Percentiles rank a stretch among this genome's conserved stretches.
These are phyloP conservation scores for Montipora capricornis DNA, from an alignment of 64 coral and sea anemone genomes.

Conservation along the genomic window DNA sequence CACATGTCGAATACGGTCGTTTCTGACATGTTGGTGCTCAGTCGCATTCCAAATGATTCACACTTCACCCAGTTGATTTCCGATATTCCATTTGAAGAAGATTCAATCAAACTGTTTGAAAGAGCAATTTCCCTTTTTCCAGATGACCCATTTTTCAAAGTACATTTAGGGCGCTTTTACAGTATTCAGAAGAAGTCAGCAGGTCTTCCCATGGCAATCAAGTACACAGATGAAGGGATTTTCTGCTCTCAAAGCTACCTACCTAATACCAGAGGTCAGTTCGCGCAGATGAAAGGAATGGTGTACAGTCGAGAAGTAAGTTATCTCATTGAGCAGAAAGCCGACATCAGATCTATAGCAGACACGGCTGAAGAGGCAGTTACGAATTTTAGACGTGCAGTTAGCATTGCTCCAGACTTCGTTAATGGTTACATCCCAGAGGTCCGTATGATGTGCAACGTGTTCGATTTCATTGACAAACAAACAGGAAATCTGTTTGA, in stretches of 20 bases:
- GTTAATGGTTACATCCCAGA: conserved; percentile 61
- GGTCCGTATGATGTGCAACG: conserved; percentile 67
- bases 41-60: conserved; percentile 40
- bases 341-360: background rate
- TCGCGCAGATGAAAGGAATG: conserved; percentile 80
- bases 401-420: conserved; percentile 53
- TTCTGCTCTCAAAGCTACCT: background rate
- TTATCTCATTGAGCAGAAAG: background rate
- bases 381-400: conserved; percentile 42
- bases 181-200: conserved; percentile 8
- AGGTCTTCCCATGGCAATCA: conserved; percentile 51
- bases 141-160: conserved; percentile 63
- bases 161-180: conserved; percentile 77
- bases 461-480: conserved; percentile 55
- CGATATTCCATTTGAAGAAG: conserved; percentile 57
- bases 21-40: conserved; percentile 30
- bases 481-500: conserved; percentile 9
- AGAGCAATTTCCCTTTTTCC: conserved; percentile 64
- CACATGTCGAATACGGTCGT: conserved; percentile 45
- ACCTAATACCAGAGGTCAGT: conserved; percentile 39
- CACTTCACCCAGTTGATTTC: conserved; percentile 50
- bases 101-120: conserved; percentile 62
- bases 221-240: conserved; percentile 69
- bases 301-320: conserved; percentile 68
- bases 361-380: conserved; percentile 52